Base-by-base conservation (phyloP, 2,888 invertebrate species). In the Sarcophaga rosellei region DNA sequence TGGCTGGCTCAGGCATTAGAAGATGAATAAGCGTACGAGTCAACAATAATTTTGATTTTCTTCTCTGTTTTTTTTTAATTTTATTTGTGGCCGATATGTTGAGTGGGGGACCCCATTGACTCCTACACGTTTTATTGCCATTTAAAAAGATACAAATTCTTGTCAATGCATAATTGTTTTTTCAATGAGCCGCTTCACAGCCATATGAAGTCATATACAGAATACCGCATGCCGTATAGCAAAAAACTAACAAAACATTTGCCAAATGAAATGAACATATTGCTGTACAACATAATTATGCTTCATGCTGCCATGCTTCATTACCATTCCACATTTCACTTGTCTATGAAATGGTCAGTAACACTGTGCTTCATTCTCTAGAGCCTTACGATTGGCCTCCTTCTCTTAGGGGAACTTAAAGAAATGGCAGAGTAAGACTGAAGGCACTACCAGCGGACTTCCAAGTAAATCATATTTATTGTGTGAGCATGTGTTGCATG, bases 141-240 rank as follows among this genome's bases (percentile, higher is more conserved):
- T 86, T 86, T 86, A 86, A 86, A 86, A 84, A 81, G 84, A 84
- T 86, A 86, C 86, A 86, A 86, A 86, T 86, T 86, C 86, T 86
- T 86, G 81, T 86, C 86, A 84, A 86, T 86, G 72, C 86, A 81
- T 86, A 86, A 86, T 86, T 84, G 86, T 86, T 86, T 86, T 86
- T 84, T 75, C 86, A 86, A 86, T 86, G 86, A 84, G 84, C 78
- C 69, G 63, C 68, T 69, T 59, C 35, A 23, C 59, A 62, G 62
- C 73, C 65, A 77, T 76, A 77, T 66, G 59, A 47, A 61, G 66
- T 66, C 23, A 17, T 44, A 68, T 45, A 17, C 20, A n/a, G n/a
- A 59, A 47, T 53, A 10, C 44, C 66, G 65, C 20, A 59, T 81
- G 72, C 77, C 61, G 74, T 20, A 81, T 75, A 68, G 66, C 73